These are phyloP conservation scores for Apotomis betuletana DNA, from an alignment of 2,888 invertebrate species.

Conservation along the genomic window DNA sequence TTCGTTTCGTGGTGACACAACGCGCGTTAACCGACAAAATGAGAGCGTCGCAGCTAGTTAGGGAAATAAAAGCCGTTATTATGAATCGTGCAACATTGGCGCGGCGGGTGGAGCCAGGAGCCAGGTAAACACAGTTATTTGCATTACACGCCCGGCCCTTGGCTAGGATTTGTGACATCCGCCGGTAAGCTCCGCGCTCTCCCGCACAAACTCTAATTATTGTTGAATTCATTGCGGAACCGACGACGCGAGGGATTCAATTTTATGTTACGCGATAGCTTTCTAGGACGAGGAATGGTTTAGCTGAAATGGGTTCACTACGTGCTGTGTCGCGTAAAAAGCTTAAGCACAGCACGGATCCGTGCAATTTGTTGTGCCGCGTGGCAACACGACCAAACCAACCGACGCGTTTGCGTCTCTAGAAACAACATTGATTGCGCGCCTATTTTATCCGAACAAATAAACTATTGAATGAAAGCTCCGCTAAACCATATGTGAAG, in stretches of 20 bases:
- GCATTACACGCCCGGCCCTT: slow-evolving; percentile 70
- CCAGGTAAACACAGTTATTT: slow-evolving; percentile 76
- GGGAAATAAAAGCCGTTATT: slow-evolving; percentile 78
- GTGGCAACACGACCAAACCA: too few relatives aligned
- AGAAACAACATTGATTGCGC: too few relatives aligned
- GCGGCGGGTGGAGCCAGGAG: slow-evolving; percentile 52
- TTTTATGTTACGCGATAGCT: slow-evolving; percentile 49
- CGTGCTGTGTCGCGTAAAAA: too few relatives aligned
- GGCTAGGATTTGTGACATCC: slow-evolving; percentile 77
- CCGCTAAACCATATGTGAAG: slow-evolving; percentile 34
- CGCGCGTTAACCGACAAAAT: slow-evolving; percentile 78
- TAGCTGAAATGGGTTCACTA: too few relatives aligned
- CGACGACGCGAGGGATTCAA: slow-evolving; percentile 60
- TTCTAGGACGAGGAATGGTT: neutral
- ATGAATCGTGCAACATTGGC: slow-evolving; percentile 61
- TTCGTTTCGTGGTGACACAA: slow-evolving; percentile 75
- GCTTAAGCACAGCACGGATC: neutral
- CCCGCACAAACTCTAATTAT: slow-evolving; percentile 63
- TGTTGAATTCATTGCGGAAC: slow-evolving; percentile 64
- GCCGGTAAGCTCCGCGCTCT: slow-evolving; percentile 67
- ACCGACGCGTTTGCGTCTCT: too few relatives aligned
- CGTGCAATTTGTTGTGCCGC: too few relatives aligned
- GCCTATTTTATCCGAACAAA: neutral
- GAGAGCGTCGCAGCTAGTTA: slow-evolving; percentile 77
- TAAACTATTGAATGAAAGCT: slow-evolving; percentile 27